Percentiles rank a stretch among this genome's conserved stretches.
phyloP scores from a whole-genome alignment of 2,797 vertebrate genomes.

The Adelosebastes latens region DNA sequence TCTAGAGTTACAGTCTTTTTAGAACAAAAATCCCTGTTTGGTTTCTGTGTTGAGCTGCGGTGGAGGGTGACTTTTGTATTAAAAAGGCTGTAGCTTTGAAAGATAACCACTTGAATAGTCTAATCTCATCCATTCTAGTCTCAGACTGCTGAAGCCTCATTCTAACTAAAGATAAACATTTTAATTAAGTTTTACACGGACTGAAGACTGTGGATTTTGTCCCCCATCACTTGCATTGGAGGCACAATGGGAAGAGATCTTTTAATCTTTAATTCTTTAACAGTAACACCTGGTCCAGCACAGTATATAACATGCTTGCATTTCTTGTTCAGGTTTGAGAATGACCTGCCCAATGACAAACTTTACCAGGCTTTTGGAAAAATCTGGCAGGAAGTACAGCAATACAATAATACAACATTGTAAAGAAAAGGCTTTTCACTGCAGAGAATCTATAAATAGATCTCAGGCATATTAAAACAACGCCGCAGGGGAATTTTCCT shows the following conservation, averaged over 20 bases:
- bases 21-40: background rate
- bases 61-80: background rate
- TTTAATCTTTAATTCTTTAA: background rate
- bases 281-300: background rate
- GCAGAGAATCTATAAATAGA: constrained; percentile 18
- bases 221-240: background rate
- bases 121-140: background rate
- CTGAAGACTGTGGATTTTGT: background rate
- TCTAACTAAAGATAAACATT: background rate
- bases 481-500: background rate
- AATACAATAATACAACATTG: background rate
- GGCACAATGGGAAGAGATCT: background rate
- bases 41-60: background rate
- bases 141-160: background rate
- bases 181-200: background rate
- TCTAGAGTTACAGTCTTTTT: background rate
- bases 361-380: background rate
- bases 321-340: background rate
- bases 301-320: background rate
- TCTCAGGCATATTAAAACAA: background rate
- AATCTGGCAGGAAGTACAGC: background rate
- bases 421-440: constrained; percentile 19
- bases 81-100: background rate
- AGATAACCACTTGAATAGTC: background rate
- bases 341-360: background rate